Percentiles rank a stretch among this genome's conserved stretches.
These are phyloP conservation scores for Lutraria lutraria DNA, from an alignment of 2,888 invertebrate species.

Conservation along the genomic window DNA sequence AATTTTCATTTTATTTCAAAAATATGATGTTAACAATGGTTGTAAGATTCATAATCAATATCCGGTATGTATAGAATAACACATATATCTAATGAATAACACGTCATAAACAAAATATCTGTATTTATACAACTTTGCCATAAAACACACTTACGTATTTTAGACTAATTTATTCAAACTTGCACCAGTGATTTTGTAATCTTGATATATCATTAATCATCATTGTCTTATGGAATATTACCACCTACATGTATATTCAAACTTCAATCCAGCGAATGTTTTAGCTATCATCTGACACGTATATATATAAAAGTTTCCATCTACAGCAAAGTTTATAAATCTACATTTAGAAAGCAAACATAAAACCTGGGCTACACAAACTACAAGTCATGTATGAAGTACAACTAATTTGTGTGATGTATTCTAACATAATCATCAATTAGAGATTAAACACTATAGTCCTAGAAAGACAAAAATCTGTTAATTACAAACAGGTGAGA, in stretches of 20 bases:
- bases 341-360: neutral
- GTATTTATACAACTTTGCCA: neutral
- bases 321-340: neutral
- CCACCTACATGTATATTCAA: neutral
- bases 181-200: too few relatives aligned
- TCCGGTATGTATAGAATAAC: constrained; percentile 24
- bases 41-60: constrained; percentile 24
- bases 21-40: constrained; percentile 44
- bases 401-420: neutral
- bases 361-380: neutral
- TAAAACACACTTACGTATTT: neutral
- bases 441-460: neutral
- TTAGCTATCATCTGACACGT: neutral
- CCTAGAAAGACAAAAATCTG: neutral
- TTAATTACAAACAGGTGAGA: neutral
- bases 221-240: neutral
- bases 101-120: neutral
- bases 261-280: neutral
- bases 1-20: constrained; percentile 36
- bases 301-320: neutral
- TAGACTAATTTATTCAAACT: neutral
- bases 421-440: neutral
- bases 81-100: constrained; percentile 10
- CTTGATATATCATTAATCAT: too few relatives aligned
- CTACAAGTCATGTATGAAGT: neutral